Conservation (phyloP, 2,113 vertebrate species). For the Corvus cornix region DNA sequence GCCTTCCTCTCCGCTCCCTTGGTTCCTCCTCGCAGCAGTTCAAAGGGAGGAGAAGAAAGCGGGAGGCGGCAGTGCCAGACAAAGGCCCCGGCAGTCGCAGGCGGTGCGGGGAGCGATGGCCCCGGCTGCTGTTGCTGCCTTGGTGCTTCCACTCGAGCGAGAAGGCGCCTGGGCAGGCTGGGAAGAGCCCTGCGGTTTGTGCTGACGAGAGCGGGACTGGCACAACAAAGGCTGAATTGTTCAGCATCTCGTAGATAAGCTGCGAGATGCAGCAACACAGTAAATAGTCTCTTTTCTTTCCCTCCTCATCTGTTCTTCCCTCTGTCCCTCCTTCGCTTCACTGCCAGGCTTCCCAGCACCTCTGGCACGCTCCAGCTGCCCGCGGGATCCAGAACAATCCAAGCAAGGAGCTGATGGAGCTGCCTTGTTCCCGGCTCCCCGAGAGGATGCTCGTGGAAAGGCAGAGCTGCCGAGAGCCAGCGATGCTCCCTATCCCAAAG, state of each 20-base stretch:
- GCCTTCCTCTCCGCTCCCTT: not conserved
- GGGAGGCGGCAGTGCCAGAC: not conserved
- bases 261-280: not conserved
- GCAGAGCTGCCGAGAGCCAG: not conserved
- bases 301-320: not conserved
- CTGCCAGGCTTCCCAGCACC: not conserved
- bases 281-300: not conserved
- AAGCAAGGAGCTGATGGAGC: not conserved
- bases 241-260: not conserved
- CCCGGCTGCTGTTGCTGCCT: not conserved
- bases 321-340: not conserved
- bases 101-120: not conserved
- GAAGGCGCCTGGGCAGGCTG: not conserved
- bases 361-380: not conserved
- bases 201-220: conserved; percentile 20
- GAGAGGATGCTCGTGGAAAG: not conserved
- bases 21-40: not conserved
- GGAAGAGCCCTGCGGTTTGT: not conserved
- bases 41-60: not conserved
- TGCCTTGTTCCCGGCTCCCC: not conserved
- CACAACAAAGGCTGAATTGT: conserved; percentile 48
- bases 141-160: not conserved
- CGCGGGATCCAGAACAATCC: not conserved
- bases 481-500: accelerated
- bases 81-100: not conserved